Conservation (phyloP, 2,888 invertebrate species). For the Melinaea menophilus region DNA sequence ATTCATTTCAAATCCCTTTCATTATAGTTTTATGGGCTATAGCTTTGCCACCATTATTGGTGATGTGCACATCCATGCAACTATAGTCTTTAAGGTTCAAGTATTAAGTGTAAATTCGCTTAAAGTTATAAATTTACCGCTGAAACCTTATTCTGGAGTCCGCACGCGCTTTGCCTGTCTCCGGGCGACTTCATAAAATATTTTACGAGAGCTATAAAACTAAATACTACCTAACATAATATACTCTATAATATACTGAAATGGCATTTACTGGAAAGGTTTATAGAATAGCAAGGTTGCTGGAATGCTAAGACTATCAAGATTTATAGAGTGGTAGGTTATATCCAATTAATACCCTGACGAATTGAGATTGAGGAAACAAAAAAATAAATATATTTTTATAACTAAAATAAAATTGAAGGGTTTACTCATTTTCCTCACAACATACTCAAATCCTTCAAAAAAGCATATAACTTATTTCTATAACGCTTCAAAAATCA, state of each 20-base stretch:
- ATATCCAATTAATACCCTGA: not conserved
- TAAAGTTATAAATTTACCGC: slow-evolving; percentile 15
- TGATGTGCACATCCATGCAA: slow-evolving; percentile 7
- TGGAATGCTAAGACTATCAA: too few species aligned
- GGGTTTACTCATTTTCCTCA: slow-evolving; percentile 10
- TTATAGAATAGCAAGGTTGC: slow-evolving; percentile 11
- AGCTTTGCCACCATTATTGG: slow-evolving; percentile 15
- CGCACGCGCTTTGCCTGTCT: slow-evolving; percentile 37
- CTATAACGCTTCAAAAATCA: slow-evolving; percentile 15
- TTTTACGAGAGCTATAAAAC: slow-evolving; percentile 43
- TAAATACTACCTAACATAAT: slow-evolving; percentile 37
- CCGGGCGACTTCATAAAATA: slow-evolving; percentile 41
- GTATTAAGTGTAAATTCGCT: slow-evolving; percentile 16
- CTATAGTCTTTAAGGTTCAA: slow-evolving; percentile 8
- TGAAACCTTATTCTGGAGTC: slow-evolving; percentile 37
- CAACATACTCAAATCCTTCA: slow-evolving; percentile 14
- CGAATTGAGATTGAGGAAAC: not conserved
- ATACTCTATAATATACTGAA: slow-evolving; percentile 17
- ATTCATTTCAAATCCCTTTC: slow-evolving; percentile 28
- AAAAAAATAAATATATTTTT: slow-evolving; percentile 3
- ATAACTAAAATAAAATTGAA: slow-evolving; percentile 11
- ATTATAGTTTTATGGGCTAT: slow-evolving; percentile 25
- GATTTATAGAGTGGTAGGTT: not conserved
- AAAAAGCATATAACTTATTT: slow-evolving; percentile 18
- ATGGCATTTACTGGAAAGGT: slow-evolving; percentile 20